Evolutionary conservation across 2,797 vertebrate genomes (phyloP).

Genomic region (Pogonophryne albipinna): DNA sequence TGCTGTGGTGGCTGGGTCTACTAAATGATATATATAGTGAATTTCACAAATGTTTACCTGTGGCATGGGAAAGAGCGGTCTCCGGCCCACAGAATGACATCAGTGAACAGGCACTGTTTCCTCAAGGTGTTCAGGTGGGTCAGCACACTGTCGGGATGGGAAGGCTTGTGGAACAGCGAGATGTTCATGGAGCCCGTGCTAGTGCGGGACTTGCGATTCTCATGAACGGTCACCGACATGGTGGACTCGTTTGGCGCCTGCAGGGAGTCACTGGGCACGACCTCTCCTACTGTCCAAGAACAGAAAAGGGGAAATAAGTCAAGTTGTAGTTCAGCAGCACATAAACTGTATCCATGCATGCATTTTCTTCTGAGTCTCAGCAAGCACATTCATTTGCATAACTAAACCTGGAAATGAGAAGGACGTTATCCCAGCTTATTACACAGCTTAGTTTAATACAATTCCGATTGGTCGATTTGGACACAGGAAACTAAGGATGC

Average conservation of each 20-base stretch:
- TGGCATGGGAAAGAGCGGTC: constrained; percentile 94
- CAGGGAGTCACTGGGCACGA: constrained; percentile 59
- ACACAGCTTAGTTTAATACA: too few species aligned
- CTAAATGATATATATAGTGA: background rate
- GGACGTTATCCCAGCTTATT: too few species aligned
- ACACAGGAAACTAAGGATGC: too few species aligned
- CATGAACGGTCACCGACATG: constrained; percentile 96
- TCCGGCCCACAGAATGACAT: constrained; percentile 94
- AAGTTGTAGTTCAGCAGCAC: background rate
- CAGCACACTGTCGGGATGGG: constrained; percentile 93
- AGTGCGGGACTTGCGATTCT: constrained; percentile 94
- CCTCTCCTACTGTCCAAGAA: constrained; percentile 55
- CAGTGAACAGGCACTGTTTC: constrained; percentile 94
- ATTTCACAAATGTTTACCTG: constrained; percentile 67
- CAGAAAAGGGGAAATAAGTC: too few species aligned
- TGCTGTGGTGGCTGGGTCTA: background rate
- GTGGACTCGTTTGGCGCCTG: constrained; percentile 68
- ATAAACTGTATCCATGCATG: background rate
- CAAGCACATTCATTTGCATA: background rate
- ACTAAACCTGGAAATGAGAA: background rate
- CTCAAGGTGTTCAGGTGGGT: constrained; percentile 93
- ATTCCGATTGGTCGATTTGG: too few species aligned
- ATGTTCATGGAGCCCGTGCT: constrained; percentile 96
- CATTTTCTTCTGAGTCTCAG: too few species aligned
- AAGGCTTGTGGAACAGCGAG: constrained; percentile 94